These are phyloP conservation scores for Apus apus DNA, from an alignment of 2,113 vertebrate genomes.

Conservation along the genomic window DNA sequence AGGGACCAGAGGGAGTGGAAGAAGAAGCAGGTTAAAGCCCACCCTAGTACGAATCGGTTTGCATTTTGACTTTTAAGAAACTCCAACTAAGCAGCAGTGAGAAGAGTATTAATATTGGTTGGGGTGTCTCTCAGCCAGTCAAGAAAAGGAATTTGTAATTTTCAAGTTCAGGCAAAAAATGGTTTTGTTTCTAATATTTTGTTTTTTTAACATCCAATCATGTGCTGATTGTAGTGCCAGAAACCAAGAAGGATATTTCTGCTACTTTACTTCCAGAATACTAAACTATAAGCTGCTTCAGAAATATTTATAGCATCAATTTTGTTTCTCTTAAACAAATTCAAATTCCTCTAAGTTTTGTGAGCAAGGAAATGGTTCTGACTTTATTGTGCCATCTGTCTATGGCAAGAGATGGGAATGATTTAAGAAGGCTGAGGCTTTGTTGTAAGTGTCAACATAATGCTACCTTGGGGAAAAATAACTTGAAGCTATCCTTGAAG, in stretches of 20 bases:
- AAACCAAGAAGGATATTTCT: neutral
- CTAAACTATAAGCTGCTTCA: neutral
- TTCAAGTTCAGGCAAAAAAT: rapidly evolving
- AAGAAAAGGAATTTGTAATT: neutral
- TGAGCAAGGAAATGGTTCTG: neutral
- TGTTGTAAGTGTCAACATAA: neutral
- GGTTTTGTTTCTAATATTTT: neutral
- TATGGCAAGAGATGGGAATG: neutral
- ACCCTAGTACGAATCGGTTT: neutral
- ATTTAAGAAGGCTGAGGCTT: neutral
- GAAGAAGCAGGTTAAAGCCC: neutral
- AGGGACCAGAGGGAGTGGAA: neutral
- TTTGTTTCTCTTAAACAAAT: neutral
- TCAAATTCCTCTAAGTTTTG: neutral
- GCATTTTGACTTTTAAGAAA: neutral
- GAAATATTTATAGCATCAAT: neutral
- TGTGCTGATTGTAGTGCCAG: neutral
- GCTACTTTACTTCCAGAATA: neutral
- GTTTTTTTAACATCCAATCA: neutral
- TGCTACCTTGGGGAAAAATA: constrained; percentile 16
- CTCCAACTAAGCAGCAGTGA: neutral
- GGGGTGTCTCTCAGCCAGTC: rapidly evolving
- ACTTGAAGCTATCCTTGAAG: constrained; percentile 36
- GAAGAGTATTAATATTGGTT: neutral
- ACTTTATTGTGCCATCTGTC: constrained; percentile 44